Conservation (phyloP, 1,140 invertebrate genomes). For the Pinna nobilis region DNA sequence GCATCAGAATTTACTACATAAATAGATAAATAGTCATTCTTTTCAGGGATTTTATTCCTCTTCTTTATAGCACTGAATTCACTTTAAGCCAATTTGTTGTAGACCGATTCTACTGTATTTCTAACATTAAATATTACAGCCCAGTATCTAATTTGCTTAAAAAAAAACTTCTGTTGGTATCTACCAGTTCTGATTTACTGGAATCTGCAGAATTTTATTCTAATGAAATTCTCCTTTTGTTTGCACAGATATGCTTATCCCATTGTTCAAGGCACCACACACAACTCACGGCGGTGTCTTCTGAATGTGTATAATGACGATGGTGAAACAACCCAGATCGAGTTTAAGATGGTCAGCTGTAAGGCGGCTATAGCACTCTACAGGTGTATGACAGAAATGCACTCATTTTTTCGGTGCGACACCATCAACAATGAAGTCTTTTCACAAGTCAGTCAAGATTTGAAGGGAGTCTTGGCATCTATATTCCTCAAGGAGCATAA, state of each 20-base stretch:
- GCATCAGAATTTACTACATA: too few species aligned
- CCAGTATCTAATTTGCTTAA: too few species aligned
- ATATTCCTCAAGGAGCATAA: constrained; percentile 88
- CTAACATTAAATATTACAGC: too few species aligned
- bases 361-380: constrained; percentile 87
- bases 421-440: constrained; percentile 91
- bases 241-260: constrained; percentile 86
- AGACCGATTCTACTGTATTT: too few species aligned
- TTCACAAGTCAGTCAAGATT: constrained; percentile 89
- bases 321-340: constrained; percentile 80
- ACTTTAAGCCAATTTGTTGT: too few species aligned
- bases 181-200: too few species aligned
- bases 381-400: constrained; percentile 91
- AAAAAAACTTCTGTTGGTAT: too few species aligned
- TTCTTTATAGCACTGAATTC: too few species aligned
- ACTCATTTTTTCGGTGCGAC: constrained; percentile 93
- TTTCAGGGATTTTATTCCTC: too few species aligned
- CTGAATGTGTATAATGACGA: constrained; percentile 79
- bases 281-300: constrained; percentile 84
- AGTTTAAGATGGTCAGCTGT: constrained; percentile 87
- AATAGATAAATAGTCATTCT: too few species aligned
- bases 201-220: background rate
- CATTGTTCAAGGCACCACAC: constrained; percentile 87
- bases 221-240: constrained; percentile 36
- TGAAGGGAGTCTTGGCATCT: constrained; percentile 93